phyloP scores from a whole-genome alignment of 2,888 invertebrate species.

The Ennomos erosarius region DNA sequence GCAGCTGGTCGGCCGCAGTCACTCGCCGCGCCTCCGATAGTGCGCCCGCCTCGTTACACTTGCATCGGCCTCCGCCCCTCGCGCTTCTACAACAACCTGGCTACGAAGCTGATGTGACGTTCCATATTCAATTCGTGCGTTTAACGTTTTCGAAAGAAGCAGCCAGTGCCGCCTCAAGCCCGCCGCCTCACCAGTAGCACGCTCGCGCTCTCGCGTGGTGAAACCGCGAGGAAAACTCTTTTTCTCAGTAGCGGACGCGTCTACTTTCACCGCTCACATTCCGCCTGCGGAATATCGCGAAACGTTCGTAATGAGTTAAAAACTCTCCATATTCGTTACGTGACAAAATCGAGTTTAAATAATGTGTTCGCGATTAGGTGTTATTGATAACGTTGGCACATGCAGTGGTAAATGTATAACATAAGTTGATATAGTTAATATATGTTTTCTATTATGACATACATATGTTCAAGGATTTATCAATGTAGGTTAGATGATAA shows the following conservation, averaged over 20 bases:
- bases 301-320: slow-evolving; percentile 41
- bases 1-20: slow-evolving; percentile 76
- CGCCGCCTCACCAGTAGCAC: slow-evolving; percentile 67
- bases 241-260: slow-evolving; percentile 78
- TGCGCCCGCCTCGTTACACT: slow-evolving; percentile 64
- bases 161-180: slow-evolving; percentile 22
- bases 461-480: slow-evolving; percentile 34
- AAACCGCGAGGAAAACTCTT: slow-evolving; percentile 81
- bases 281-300: slow-evolving; percentile 64
- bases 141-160: slow-evolving; percentile 13
- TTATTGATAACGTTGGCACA: slow-evolving; percentile 50
- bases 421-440: slow-evolving; percentile 32
- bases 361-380: slow-evolving; percentile 53
- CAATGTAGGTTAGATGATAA: slow-evolving; percentile 50
- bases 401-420: slow-evolving; percentile 49
- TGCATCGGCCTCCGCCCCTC: slow-evolving; percentile 58
- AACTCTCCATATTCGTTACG: slow-evolving; percentile 57
- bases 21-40: slow-evolving; percentile 71
- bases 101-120: slow-evolving; percentile 10
- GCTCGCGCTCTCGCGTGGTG: slow-evolving; percentile 72
- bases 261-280: slow-evolving; percentile 82
- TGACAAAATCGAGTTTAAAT: slow-evolving; percentile 54
- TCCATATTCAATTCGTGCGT: slow-evolving; percentile 20
- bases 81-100: slow-evolving; percentile 41
- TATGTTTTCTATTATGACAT: slow-evolving; percentile 36